A percentile compares a stretch with the other conserved stretches of the same genome.
These are phyloP conservation scores for Remorina albescens DNA, from an alignment of 2,797 vertebrate genomes.

Conservation along the genomic window DNA sequence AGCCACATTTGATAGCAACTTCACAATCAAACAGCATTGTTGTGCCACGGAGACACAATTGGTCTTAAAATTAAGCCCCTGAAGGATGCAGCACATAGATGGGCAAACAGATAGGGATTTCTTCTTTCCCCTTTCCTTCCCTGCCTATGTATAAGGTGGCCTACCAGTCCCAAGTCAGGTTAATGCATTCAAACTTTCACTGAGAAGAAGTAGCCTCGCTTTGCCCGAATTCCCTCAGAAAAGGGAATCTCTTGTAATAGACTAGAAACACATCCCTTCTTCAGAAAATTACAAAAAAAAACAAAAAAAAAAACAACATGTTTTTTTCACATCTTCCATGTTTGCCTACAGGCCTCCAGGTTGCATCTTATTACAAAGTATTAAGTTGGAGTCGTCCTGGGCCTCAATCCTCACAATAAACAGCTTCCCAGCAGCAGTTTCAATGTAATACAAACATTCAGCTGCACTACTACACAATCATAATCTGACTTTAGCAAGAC, in stretches of 20 bases:
- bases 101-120: neutral
- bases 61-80: too few species aligned
- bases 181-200: too few species aligned
- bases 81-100: too few species aligned
- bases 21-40: too few species aligned
- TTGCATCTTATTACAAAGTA: neutral
- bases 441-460: too few species aligned
- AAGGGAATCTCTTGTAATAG: neutral
- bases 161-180: neutral
- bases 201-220: neutral
- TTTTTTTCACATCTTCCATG: neutral
- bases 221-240: neutral
- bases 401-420: neutral
- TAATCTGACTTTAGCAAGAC: neutral
- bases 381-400: neutral
- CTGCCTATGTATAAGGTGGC: neutral
- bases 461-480: neutral
- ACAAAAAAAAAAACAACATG: neutral
- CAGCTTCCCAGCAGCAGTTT: neutral
- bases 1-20: too few species aligned
- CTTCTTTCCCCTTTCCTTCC: too few species aligned
- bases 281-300: neutral
- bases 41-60: too few species aligned
- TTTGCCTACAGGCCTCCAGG: neutral
- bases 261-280: neutral